Percentiles rank a stretch among this genome's conserved stretches.
Evolutionary conservation across 2,113 vertebrate species (phyloP).

Genomic region (Tympanuchus pallidicinctus): DNA sequence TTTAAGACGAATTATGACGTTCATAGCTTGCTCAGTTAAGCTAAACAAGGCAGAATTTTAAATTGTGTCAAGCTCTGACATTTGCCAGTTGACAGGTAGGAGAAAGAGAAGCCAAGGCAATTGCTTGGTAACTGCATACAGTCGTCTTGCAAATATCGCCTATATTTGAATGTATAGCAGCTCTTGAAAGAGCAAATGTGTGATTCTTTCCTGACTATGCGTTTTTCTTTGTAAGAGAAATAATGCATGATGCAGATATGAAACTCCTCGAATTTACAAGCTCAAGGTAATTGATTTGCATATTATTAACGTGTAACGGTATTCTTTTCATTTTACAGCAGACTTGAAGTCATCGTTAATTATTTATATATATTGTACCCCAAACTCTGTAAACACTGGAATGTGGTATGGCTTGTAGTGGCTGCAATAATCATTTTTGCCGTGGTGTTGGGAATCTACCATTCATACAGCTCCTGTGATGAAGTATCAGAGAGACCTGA

Average conservation of each 20-base stretch:
- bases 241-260: background rate
- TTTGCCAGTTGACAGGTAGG: background rate
- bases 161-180: background rate
- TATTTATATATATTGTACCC: constrained; percentile 83
- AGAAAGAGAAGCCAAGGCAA: background rate
- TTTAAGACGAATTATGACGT: background rate
- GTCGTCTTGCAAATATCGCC: background rate
- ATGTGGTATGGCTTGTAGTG: constrained; percentile 80
- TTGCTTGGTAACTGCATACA: background rate
- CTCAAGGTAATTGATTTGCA: background rate
- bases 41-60: background rate
- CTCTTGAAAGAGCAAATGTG: background rate
- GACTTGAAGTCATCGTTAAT: constrained; percentile 82
- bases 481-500: constrained; percentile 73
- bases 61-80: background rate
- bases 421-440: constrained; percentile 78
- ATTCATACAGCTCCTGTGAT: constrained; percentile 77
- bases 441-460: constrained; percentile 79
- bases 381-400: constrained; percentile 83
- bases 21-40: background rate
- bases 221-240: background rate
- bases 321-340: constrained; percentile 78
- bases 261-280: background rate
- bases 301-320: background rate
- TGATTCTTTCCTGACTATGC: background rate